Conservation (phyloP, 1,140 invertebrate genomes). For the Mamestra configurata region DNA sequence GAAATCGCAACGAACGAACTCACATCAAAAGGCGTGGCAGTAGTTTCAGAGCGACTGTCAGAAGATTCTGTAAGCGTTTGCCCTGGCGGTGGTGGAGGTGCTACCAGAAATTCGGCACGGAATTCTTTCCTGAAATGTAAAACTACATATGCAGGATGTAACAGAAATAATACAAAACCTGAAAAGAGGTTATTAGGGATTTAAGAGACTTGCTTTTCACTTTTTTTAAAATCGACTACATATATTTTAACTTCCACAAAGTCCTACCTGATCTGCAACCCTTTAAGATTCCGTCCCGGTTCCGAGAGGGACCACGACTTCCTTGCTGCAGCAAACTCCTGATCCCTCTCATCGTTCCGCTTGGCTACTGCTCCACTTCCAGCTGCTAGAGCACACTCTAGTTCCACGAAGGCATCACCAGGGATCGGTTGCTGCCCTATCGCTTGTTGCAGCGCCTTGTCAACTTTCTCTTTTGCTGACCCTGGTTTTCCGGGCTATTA, state of each 20-base stretch:
- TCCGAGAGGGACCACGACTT: slow-evolving; percentile 70
- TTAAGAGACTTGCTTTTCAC: no score
- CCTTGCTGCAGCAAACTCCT: slow-evolving; percentile 65
- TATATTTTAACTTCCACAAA: not conserved
- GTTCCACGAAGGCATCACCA: slow-evolving; percentile 73
- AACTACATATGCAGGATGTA: no score
- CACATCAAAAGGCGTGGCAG: no score
- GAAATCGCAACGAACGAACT: no score
- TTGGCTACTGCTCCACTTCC: slow-evolving; percentile 61
- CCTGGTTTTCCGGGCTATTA: slow-evolving; percentile 30
- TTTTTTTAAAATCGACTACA: no score
- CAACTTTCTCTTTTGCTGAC: slow-evolving; percentile 67
- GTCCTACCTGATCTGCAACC: slow-evolving; percentile 71
- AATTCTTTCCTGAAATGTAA: slow-evolving; percentile 74
- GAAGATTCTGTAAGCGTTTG: slow-evolving; percentile 59
- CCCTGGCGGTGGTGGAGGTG: slow-evolving; percentile 41
- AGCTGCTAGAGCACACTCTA: slow-evolving; percentile 69
- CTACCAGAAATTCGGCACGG: slow-evolving; percentile 70
- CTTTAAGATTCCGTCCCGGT: slow-evolving; percentile 69
- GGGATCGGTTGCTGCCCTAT: slow-evolving; percentile 61
- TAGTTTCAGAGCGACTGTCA: slow-evolving; percentile 18
- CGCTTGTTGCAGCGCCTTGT: slow-evolving; percentile 7
- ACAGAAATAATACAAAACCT: no score
- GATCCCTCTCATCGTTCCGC: slow-evolving; percentile 72
- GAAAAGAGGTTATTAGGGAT: no score